Conservation (phyloP, 1,140 invertebrate species). For the Caenorhabditis latens region DNA sequence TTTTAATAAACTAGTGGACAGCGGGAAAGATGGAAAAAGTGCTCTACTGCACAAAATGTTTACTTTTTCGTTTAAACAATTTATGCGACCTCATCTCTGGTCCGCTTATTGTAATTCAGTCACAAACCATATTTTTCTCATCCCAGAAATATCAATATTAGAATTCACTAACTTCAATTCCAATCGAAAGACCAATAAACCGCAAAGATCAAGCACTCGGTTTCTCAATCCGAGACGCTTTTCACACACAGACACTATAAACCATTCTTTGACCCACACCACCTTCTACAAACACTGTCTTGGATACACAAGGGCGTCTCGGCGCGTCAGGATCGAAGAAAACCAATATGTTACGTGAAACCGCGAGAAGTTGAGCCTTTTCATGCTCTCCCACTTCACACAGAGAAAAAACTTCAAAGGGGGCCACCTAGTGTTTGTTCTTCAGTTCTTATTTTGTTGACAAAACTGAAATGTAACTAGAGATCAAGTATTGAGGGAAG, state of each 20-base stretch:
- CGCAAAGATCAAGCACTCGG: conserved; percentile 40
- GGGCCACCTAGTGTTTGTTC: conserved; percentile 13
- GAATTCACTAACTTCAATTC: not conserved
- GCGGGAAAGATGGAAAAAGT: too few species aligned
- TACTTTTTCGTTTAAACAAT: too few species aligned
- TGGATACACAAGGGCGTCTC: not conserved
- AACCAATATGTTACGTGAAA: conserved; percentile 53
- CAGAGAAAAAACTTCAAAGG: conserved; percentile 20
- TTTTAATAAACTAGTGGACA: too few species aligned
- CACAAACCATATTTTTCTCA: not conserved
- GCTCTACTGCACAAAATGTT: too few species aligned
- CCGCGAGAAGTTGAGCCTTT: conserved; percentile 51
- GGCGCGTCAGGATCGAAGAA: not conserved
- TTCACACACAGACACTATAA: conserved; percentile 4
- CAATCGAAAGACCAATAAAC: conserved; percentile 39
- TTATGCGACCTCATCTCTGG: too few species aligned
- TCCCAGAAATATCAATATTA: not conserved
- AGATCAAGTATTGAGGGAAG: not conserved
- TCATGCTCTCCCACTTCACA: conserved; percentile 20
- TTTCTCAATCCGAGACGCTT: not conserved
- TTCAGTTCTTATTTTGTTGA: conserved; percentile 18
- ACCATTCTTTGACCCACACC: conserved; percentile 38
- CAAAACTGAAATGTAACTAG: conserved; percentile 40
- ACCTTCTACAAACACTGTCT: conserved; percentile 52
- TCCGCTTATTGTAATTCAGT: too few species aligned